Base-by-base conservation (phyloP, 2,888 invertebrate species). In the Heteromurus nitidus region DNA sequence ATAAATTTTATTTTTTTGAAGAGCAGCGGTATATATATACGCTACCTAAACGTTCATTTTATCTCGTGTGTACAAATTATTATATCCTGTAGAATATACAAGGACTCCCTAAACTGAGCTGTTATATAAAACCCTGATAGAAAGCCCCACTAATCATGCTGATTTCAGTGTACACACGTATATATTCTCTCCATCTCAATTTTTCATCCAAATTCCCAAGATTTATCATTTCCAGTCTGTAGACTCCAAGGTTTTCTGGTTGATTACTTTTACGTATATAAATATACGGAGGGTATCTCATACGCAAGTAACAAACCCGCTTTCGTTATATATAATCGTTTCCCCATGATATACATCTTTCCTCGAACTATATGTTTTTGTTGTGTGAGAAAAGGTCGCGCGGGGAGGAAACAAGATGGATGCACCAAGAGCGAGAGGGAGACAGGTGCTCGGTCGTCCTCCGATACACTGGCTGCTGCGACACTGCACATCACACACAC, bases 131-230 rank as follows among this genome's bases (percentile, higher is more conserved):
- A n/a, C n/a, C n/a, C n/a, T n/a, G n/a, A n/a, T n/a, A n/a, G n/a
- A n/a, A n/a, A n/a, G n/a, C n/a, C n/a, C n/a, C 67, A 47, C 47
- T 47, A 67, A 67, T 67, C 67, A 67, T 67, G 67, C 44, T 67
- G 47, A 67, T 67, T 47, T 47, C n/a, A 3, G 26, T 60, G 18
- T 67, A 20, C 31, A 20, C 36, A n/a, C 47, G 47, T 47, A n/a
- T n/a, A n/a, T n/a, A n/a, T n/a, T n/a, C n/a, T 60, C 65, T 67
- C 65, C 26, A 44, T 24, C 67, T 67, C 47, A 67, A 67, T 67
- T 67, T 67, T 67, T 67, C 67, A 67, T 67, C 67, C 67, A 67
- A 47, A 67, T 67, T 67, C 67, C 67, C 67, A 67, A 67, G 67
- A 67, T 67, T 67, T 67, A 67, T 67, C 67, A 67, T 67, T 67